A percentile compares a stretch with the other conserved stretches of the same genome.
These are phyloP conservation scores for Druceiella hillmani DNA, from an alignment of 2,888 invertebrate species.

Conservation along the genomic window DNA sequence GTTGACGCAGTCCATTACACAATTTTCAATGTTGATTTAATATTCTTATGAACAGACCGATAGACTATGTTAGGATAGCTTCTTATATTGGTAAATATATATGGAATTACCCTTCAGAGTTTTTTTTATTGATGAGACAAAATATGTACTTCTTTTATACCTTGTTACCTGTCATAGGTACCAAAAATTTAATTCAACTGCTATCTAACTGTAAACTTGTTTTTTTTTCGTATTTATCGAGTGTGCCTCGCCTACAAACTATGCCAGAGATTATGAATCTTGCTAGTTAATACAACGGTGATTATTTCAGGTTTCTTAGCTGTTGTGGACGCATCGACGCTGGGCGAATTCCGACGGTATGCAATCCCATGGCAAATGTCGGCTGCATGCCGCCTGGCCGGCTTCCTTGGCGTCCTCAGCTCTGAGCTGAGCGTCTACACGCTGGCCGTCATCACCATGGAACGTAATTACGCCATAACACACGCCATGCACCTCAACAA, in stretches of 20 bases:
- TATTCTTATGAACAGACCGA: no score
- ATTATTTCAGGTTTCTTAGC: conserved; percentile 75
- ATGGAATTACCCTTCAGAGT: no score
- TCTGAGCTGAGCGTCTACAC: conserved; percentile 95
- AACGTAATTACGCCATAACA: conserved; percentile 94
- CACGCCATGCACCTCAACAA: conserved; percentile 97
- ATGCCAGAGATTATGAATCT: not conserved
- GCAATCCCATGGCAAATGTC: conserved; percentile 98
- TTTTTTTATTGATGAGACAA: no score
- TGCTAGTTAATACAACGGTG: no score
- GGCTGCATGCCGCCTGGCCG: conserved; percentile 86
- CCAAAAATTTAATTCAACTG: not conserved
- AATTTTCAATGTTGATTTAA: no score
- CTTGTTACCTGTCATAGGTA: not conserved
- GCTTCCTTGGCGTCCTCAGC: conserved; percentile 90
- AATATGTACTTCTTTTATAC: no score
- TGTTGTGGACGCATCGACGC: conserved; percentile 91
- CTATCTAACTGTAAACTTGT: not conserved
- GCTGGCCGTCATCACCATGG: conserved; percentile 91
- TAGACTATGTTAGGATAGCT: no score
- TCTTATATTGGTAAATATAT: no score
- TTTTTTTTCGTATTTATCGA: not conserved
- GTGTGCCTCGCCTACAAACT: not conserved
- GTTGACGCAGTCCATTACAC: no score
- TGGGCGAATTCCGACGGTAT: conserved; percentile 93